Evolutionary conservation across 2,113 vertebrate species (phyloP).

Genomic region (Baryphthengus martii): DNA sequence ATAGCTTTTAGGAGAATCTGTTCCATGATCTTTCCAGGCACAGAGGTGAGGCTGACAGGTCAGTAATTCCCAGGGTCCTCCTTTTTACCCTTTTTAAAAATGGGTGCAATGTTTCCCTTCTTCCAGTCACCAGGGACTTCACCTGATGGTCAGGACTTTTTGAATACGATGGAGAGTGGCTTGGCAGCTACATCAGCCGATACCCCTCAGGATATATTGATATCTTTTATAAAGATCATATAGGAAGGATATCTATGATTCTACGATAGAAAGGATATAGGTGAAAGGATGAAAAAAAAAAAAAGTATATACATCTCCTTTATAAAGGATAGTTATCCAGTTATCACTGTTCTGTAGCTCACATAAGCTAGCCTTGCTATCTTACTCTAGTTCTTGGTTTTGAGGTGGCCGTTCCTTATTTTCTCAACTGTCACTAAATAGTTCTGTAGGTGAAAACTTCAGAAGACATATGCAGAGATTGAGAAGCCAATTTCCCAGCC

Average conservation of each 20-base stretch:
- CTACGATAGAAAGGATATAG: background rate
- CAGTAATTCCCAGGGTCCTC: too few relatives aligned
- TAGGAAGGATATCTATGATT: background rate
- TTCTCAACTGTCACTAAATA: background rate
- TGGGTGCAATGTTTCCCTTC: too few relatives aligned
- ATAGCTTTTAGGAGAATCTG: too few relatives aligned
- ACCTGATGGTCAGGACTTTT: too few relatives aligned
- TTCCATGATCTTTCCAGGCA: too few relatives aligned
- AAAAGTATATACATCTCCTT: background rate
- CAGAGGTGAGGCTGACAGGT: too few relatives aligned
- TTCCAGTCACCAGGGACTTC: too few relatives aligned
- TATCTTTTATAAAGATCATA: background rate
- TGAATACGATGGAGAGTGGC: too few relatives aligned
- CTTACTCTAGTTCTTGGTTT: background rate
- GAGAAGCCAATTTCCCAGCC: background rate
- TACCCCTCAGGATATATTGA: too few relatives aligned
- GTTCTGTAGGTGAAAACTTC: background rate
- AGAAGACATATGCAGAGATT: background rate
- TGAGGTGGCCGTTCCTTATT: background rate
- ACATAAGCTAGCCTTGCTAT: background rate
- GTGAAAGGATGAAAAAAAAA: background rate
- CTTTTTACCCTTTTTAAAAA: too few relatives aligned
- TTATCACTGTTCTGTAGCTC: background rate
- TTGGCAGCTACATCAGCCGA: too few relatives aligned
- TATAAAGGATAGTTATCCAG: background rate